These are phyloP conservation scores for Octonoba sinensis DNA, from an alignment of 2,888 invertebrate genomes.

Conservation along the genomic window DNA sequence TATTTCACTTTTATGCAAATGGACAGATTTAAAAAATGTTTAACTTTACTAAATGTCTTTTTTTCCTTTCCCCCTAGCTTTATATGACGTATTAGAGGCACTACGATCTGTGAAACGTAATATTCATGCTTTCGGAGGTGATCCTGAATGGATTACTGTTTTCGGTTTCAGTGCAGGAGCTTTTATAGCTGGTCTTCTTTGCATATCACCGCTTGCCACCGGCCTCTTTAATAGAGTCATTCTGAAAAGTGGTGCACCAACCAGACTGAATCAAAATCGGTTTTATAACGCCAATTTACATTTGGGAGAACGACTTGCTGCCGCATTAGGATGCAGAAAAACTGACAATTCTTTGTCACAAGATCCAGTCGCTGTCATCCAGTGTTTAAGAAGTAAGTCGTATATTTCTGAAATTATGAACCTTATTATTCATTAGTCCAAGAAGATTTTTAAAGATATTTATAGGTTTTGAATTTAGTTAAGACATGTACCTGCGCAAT, in stretches of 20 bases:
- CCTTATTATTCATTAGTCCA: too few relatives aligned
- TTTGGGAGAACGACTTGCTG: constrained; percentile 10
- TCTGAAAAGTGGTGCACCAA: constrained; percentile 18
- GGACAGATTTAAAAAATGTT: too few relatives aligned
- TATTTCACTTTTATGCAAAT: too few relatives aligned
- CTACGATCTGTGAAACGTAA: constrained; percentile 10
- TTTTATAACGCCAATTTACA: constrained; percentile 2
- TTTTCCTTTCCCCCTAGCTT: too few relatives aligned
- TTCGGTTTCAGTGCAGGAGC: constrained; percentile 18
- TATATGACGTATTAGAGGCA: constrained; percentile 21
- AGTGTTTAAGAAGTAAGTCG: constrained; percentile 38
- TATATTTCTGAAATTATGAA: too few relatives aligned
- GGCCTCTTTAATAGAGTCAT: constrained; percentile 27
- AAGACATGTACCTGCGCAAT: too few relatives aligned
- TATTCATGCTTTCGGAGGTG: constrained; percentile 15
- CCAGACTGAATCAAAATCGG: constrained; percentile 2
- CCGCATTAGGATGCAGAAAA: neutral
- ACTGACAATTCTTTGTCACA: neutral
- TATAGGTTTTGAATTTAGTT: too few relatives aligned
- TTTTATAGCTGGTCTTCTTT: constrained; percentile 5
- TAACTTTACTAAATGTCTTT: too few relatives aligned
- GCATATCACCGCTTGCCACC: constrained; percentile 21
- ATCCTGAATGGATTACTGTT: constrained; percentile 15
- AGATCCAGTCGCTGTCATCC: neutral
- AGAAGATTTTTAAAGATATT: too few relatives aligned